Percentiles rank a stretch among this genome's conserved stretches.
These are phyloP conservation scores for Hirudinaria manillensis DNA, from an alignment of 2,888 invertebrate species.

Conservation along the genomic window DNA sequence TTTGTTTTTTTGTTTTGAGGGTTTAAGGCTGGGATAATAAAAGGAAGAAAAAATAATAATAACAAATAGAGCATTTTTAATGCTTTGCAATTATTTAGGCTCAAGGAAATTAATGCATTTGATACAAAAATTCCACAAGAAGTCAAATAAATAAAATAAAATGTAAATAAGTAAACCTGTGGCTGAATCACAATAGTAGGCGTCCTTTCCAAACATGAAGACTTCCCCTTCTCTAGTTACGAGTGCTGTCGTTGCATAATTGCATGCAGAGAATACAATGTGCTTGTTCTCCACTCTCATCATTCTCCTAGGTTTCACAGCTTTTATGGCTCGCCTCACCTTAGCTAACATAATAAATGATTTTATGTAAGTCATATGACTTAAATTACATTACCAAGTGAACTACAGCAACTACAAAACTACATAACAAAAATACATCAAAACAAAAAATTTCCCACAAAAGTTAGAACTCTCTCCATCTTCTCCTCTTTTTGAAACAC, in stretches of 20 bases:
- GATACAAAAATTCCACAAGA: no score
- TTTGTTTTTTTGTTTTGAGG: no score
- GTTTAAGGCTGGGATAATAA: no score
- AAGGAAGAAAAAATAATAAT: no score
- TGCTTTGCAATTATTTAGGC: no score
- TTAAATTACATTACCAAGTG: not conserved
- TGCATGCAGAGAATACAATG: constrained; percentile 78
- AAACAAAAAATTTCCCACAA: constrained; percentile 34
- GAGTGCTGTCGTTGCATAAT: constrained; percentile 87
- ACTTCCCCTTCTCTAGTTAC: constrained; percentile 83
- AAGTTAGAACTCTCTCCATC: constrained; percentile 74
- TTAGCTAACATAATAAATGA: constrained; percentile 44
- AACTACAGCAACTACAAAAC: not conserved
- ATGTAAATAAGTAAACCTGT: constrained; percentile 53
- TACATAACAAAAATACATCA: not conserved
- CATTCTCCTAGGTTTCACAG: constrained; percentile 85
- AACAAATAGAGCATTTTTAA: no score
- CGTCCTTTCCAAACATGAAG: constrained; percentile 87
- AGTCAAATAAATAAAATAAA: not conserved
- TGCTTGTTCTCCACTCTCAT: constrained; percentile 78
- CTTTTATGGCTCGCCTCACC: constrained; percentile 73
- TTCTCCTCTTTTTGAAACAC: constrained; percentile 83
- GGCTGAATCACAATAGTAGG: constrained; percentile 57
- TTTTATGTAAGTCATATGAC: not conserved
- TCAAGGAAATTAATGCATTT: no score